Evolutionary conservation across 2,888 invertebrate species (phyloP), one percentile per base, ranked within the genome.

Genomic region (Megamerina dolium): DNA sequence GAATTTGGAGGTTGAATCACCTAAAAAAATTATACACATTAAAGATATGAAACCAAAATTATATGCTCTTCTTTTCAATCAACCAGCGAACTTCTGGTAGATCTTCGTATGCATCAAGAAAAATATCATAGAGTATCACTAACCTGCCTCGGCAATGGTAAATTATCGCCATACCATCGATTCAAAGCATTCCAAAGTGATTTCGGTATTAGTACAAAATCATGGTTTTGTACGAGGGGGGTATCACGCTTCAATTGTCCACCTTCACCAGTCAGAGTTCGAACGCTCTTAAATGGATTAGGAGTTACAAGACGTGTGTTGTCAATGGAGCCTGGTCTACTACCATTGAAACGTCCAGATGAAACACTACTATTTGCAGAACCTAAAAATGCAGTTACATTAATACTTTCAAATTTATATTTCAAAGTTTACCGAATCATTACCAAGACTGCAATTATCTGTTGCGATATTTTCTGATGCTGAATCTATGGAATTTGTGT

Each of bases 141-240:
- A 21, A 68, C 68, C 74, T 86, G 87, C 56, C 90, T 70, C 0
- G 90, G 90, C 51, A 91, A 73, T 5, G 89, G 84, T 47, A 82
- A 72, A 4, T 84, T 84, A 9, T 83, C 81, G 18, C 87, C 86
- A 73, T 88, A 87, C 92, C 92, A 92, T 52, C 82, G 78, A 48
- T 84, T 82, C 12, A 93, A 70, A 2, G 90, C 90, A 50, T 87
- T 81, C 92, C 92, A 93, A 53, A 92, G 73, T 33, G 86, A 82
- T 61, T 89, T 89, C 2, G 91, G 90, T 37, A 92, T 77, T 35
- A 91, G 74, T 73, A 88, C 87, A 74, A 89, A 93, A 75, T 93
- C 91, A 45, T 84, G 76, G 53, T 82, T 83, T 63, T 86, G 82
- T n/a, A 80, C 78, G 45, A 90, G 73, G 29, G 85, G 79, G 19